Evolutionary conservation across 2,113 vertebrate genomes (phyloP).

Genomic region (Callorhinus ursinus): DNA sequence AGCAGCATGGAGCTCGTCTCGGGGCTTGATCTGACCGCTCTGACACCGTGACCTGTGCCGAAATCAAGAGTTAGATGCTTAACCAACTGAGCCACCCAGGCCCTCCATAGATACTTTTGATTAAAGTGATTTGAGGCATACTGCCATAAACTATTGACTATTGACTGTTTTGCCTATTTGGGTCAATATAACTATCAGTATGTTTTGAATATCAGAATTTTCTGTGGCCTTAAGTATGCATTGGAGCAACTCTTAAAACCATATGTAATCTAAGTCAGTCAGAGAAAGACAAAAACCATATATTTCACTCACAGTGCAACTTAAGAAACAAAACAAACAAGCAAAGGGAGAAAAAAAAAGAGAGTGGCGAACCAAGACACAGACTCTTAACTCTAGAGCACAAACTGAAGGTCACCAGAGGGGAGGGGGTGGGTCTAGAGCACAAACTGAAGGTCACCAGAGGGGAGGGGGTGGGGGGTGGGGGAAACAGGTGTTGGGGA

Average conservation of each 20-base stretch:
- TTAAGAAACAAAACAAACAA: not conserved
- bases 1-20: too few species aligned
- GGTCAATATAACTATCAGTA: not conserved
- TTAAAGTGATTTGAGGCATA: not conserved
- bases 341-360: not conserved
- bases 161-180: not conserved
- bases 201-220: constrained; percentile 28
- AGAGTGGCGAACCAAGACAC: not conserved
- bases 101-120: not conserved
- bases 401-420: not conserved
- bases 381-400: not conserved
- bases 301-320: not conserved
- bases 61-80: not conserved
- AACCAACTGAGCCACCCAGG: not conserved
- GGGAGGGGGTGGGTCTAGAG: not conserved
- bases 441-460: not conserved
- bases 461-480: not conserved
- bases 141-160: not conserved
- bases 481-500: not conserved
- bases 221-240: not conserved
- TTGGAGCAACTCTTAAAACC: not conserved
- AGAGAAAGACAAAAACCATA: not conserved
- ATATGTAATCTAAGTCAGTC: not conserved
- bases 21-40: not conserved
- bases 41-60: not conserved